Evolutionary conservation across 2,797 vertebrate genomes (phyloP).

Genomic region (Erethizon dorsatum): DNA sequence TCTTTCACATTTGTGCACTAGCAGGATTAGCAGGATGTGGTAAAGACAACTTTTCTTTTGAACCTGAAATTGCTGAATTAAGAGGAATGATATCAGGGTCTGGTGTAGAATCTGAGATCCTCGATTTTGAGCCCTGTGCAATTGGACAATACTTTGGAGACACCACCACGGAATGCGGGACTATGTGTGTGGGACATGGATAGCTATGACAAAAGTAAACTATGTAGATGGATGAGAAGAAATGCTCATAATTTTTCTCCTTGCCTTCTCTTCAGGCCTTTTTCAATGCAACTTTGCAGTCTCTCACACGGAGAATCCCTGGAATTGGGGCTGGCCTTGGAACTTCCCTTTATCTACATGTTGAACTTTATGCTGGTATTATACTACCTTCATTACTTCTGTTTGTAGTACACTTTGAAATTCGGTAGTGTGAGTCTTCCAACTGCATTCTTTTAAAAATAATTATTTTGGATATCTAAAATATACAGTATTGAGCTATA

Average conservation of each 20-base stretch:
- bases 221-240: neutral
- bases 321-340: neutral
- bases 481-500: neutral
- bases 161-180: fast-evolving
- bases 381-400: neutral
- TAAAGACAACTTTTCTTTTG: neutral
- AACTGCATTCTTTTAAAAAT: neutral
- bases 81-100: neutral
- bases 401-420: conserved; percentile 4
- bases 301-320: neutral
- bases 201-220: neutral
- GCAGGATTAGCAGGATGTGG: neutral
- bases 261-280: neutral
- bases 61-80: neutral
- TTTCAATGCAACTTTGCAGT: neutral
- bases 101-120: neutral
- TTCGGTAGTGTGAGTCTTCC: neutral
- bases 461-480: neutral
- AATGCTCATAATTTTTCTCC: neutral
- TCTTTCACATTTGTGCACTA: neutral
- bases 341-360: neutral
- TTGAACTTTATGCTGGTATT: neutral
- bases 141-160: neutral
- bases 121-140: neutral
- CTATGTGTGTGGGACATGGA: neutral